These are phyloP conservation scores for Tethea ocularis DNA, from an alignment of 2,888 invertebrate species.

Conservation along the genomic window DNA sequence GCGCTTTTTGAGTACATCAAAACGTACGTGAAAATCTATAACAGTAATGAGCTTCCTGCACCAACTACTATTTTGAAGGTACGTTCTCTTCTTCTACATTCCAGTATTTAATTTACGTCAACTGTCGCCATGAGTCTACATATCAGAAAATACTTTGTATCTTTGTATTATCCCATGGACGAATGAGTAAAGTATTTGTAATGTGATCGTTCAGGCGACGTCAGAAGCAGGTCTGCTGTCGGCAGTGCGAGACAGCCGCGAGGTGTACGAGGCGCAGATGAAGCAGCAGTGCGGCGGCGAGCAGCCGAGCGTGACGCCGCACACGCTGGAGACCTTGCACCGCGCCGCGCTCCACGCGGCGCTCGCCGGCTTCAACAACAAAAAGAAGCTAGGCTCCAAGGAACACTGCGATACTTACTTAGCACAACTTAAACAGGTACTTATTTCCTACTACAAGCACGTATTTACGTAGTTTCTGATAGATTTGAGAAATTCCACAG, in stretches of 20 bases:
- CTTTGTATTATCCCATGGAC: too few relatives aligned
- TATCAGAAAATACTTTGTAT: too few relatives aligned
- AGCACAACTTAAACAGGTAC: conserved; percentile 11
- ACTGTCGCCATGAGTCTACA: too few relatives aligned
- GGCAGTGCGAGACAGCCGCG: conserved; percentile 95
- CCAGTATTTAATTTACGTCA: too few relatives aligned
- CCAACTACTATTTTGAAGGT: conserved; percentile 98
- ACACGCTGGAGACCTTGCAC: conserved; percentile 88
- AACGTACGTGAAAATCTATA: conserved; percentile 98
- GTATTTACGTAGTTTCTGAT: too few relatives aligned
- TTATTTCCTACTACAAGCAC: neutral
- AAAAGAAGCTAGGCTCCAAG: conserved; percentile 98
- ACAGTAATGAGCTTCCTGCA: conserved; percentile 97
- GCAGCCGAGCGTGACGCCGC: conserved; percentile 93
- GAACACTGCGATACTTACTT: conserved; percentile 64
- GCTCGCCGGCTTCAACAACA: conserved; percentile 86
- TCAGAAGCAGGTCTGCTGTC: conserved; percentile 98
- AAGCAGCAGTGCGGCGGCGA: conserved; percentile 95
- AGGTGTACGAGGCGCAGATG: conserved; percentile 93
- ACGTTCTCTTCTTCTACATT: conserved; percentile 21
- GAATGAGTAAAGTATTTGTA: too few relatives aligned
- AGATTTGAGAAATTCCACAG: too few relatives aligned
- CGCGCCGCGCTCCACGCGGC: conserved; percentile 81
- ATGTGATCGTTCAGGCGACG: conserved; percentile 87
- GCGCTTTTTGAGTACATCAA: conserved; percentile 98